Percentiles rank a stretch among this genome's conserved stretches.
phyloP scores from a whole-genome alignment of 2,888 invertebrate genomes.

The Amiota mariae region DNA sequence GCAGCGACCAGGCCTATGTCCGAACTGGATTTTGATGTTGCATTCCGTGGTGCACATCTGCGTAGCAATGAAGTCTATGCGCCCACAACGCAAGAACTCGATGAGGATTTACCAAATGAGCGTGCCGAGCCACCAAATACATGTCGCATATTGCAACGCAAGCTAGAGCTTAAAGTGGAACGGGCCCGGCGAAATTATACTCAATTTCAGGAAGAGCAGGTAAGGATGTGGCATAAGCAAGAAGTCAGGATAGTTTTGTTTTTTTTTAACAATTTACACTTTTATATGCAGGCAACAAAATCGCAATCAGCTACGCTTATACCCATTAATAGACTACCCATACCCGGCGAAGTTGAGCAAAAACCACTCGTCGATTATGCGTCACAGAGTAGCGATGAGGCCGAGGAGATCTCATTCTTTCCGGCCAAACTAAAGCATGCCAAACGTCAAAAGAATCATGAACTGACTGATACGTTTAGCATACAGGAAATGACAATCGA shows the following conservation, averaged over 20 bases:
- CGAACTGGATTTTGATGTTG: conserved; percentile 69
- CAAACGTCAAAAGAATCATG: conserved; percentile 64
- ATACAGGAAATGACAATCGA: conserved; percentile 74
- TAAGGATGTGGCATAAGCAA: conserved; percentile 26
- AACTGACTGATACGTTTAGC: conserved; percentile 73
- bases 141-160: conserved; percentile 73
- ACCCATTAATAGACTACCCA: conserved; percentile 72
- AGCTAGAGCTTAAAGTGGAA: conserved; percentile 73
- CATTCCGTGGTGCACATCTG: conserved; percentile 58
- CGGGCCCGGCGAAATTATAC: conserved; percentile 72
- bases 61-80: conserved; percentile 52
- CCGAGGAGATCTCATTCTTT: conserved; percentile 73
- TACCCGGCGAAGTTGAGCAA: conserved; percentile 71
- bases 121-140: conserved; percentile 68
- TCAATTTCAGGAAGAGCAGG: conserved; percentile 70
- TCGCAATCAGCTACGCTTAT: conserved; percentile 71
- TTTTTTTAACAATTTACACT: conserved; percentile 10
- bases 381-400: conserved; percentile 72
- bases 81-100: conserved; percentile 57
- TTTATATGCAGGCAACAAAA: conserved; percentile 62
- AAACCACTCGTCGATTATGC: conserved; percentile 73
- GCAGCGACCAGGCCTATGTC: conserved; percentile 60
- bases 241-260: conserved; percentile 8
- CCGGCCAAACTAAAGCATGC: conserved; percentile 65
- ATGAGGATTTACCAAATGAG: conserved; percentile 52